Percentiles rank a stretch among this genome's conserved stretches.
Conservation (phyloP, 2,888 invertebrate genomes). For the Peribatodes rhomboidaria region DNA sequence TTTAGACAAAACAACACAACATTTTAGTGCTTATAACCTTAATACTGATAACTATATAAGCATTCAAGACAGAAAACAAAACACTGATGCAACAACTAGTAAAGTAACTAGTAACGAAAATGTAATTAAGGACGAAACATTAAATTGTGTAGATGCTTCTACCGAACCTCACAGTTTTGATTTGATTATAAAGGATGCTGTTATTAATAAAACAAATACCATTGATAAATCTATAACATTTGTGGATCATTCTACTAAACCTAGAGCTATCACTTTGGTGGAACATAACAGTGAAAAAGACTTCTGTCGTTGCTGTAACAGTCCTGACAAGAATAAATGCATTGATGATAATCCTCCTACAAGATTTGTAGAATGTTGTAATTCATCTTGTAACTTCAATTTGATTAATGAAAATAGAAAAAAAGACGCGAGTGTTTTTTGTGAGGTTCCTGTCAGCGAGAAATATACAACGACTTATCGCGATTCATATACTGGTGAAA, state of each 20-base stretch:
- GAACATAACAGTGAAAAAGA: background rate
- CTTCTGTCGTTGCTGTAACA: background rate
- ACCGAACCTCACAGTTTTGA: background rate
- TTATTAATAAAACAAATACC: background rate
- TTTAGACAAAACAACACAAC: background rate
- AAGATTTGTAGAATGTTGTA: background rate
- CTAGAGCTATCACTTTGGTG: background rate
- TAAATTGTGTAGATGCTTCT: background rate
- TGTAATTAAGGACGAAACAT: background rate
- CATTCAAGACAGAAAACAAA: background rate
- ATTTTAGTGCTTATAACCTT: background rate
- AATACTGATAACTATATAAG: background rate
- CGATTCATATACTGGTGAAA: conserved; percentile 1
- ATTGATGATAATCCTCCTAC: background rate
- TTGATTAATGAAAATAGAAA: background rate
- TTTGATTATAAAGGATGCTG: background rate
- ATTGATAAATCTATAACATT: background rate
- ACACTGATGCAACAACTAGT: background rate
- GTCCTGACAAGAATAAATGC: background rate
- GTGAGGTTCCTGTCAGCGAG: background rate
- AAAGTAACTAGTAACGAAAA: background rate
- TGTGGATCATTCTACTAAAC: background rate
- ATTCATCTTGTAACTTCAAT: background rate
- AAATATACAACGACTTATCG: background rate
- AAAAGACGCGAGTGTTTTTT: background rate